Evolutionary conservation across 1,140 invertebrate species (phyloP).

Genomic region (Neodiprion lecontei): DNA sequence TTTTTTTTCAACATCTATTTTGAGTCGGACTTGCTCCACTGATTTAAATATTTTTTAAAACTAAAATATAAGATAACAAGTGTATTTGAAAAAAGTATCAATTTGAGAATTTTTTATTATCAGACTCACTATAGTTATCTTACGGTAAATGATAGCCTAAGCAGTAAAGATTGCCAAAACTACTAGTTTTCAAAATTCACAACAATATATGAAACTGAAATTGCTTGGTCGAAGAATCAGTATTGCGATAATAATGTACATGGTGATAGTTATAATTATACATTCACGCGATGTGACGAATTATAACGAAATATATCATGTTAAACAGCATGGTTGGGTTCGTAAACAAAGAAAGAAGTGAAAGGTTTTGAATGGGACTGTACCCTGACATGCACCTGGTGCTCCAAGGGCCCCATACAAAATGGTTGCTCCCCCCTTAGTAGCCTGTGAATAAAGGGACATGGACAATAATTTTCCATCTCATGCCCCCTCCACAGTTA

Average conservation of each 20-base stretch:
- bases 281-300: constrained; percentile 11
- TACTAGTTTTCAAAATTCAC: too few relatives aligned
- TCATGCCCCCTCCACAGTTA: constrained; percentile 31
- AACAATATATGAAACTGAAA: too few relatives aligned
- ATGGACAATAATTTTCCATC: constrained; percentile 55
- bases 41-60: too few relatives aligned
- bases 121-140: too few relatives aligned
- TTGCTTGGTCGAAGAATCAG: too few relatives aligned
- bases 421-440: constrained; percentile 53
- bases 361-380: constrained; percentile 55
- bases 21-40: not conserved
- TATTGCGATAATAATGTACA: too few relatives aligned
- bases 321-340: constrained; percentile 38
- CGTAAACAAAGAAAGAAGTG: constrained; percentile 50
- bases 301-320: constrained; percentile 17
- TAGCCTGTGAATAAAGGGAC: constrained; percentile 41
- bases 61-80: too few relatives aligned
- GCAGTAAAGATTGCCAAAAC: too few relatives aligned
- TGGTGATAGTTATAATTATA: not conserved
- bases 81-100: too few relatives aligned
- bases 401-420: constrained; percentile 54
- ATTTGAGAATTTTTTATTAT: too few relatives aligned
- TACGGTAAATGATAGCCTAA: too few relatives aligned
- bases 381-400: constrained; percentile 58
- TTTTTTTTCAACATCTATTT: constrained; percentile 1